Evolutionary conservation across 2,797 vertebrate genomes (phyloP), one percentile per base, ranked within the genome.

Genomic region (Halcyon smyrnensis): DNA sequence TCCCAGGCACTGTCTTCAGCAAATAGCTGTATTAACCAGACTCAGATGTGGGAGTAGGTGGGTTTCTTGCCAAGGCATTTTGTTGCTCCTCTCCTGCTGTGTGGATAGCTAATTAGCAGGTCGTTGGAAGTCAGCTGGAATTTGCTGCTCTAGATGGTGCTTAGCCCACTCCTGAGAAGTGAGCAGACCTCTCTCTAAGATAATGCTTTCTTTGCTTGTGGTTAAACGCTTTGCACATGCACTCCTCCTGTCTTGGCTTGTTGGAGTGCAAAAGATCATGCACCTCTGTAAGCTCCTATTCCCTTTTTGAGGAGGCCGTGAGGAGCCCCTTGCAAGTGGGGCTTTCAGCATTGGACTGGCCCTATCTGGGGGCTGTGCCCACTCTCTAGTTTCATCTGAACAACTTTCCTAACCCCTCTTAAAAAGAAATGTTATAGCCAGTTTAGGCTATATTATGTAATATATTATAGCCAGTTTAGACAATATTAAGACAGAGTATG

Each of bases 11-110:
- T 51, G 16, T 60, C 36, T 32, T 87, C n/a, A 63, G n/a, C 27
- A 70, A n/a, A 37, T 1, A 63, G 7, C 32, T 79, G 1, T 25
- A 21, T 4, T 62, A 30, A 5, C 15, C 6, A 36, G 93, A 94
- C 87, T 97, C 93, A 90, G 82, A 43, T 90, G 57, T 77, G 75
- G 77, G 82, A 93, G 69, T 9, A 3, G 87, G 85, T 95, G 92
- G 85, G 93, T 92, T 96, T 96, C 88, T 94, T 95, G 90, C 75
- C 74, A 90, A 79, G 76, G 46, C 53, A 46, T 51, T 91, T 87
- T 87, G 67, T 89, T 92, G 34, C 57, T 85, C 30, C 5, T 83
- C 9, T 91, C 30, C 60, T 78, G 67, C 83, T 64, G 1, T 88
- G 56, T 80, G 89, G 87, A 64, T 95, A 94, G 34, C 34, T 36